Percentiles rank a stretch among this genome's conserved stretches.
Conservation (phyloP, 1,140 invertebrate genomes). For the Kradibia gibbosae region DNA sequence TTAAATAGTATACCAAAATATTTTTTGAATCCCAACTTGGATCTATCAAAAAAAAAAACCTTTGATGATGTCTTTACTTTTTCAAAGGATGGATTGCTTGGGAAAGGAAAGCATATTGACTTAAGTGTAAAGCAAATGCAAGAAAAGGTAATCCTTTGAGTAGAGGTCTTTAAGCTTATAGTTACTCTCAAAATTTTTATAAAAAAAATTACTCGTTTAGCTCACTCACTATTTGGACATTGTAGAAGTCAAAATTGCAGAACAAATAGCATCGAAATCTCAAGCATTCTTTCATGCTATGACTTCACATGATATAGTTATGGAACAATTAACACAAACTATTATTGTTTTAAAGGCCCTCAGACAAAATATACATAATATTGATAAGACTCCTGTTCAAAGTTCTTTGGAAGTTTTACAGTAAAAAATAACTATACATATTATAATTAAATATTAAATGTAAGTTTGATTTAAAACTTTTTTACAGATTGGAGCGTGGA, state of each 20-base stretch:
- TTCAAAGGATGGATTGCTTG: constrained; percentile 65
- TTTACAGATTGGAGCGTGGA: constrained; percentile 73
- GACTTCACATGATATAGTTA: constrained; percentile 94
- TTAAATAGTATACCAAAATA: constrained; percentile 85
- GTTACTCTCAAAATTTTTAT: constrained; percentile 26
- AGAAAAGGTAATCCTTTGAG: constrained; percentile 73
- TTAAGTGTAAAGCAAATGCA: constrained; percentile 74
- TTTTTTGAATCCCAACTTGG: constrained; percentile 88
- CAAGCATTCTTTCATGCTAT: constrained; percentile 97
- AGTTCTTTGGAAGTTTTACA: constrained; percentile 86
- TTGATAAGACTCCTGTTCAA: constrained; percentile 86
- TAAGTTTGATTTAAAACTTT: constrained; percentile 17
- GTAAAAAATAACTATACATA: constrained; percentile 48
- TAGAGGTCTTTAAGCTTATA: background rate
- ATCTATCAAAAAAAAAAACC: constrained; percentile 85
- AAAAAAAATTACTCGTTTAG: constrained; percentile 65
- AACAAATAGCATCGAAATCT: constrained; percentile 96
- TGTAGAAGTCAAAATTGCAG: constrained; percentile 95
- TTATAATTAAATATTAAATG: background rate
- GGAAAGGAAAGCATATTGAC: constrained; percentile 60
- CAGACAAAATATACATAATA: constrained; percentile 78
- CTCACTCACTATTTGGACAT: constrained; percentile 96
- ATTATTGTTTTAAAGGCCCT: constrained; percentile 85
- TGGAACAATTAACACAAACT: constrained; percentile 90
- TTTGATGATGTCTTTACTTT: constrained; percentile 91